Base-by-base conservation (phyloP, 1,140 invertebrate genomes). In the Marisa cornuarietis region DNA sequence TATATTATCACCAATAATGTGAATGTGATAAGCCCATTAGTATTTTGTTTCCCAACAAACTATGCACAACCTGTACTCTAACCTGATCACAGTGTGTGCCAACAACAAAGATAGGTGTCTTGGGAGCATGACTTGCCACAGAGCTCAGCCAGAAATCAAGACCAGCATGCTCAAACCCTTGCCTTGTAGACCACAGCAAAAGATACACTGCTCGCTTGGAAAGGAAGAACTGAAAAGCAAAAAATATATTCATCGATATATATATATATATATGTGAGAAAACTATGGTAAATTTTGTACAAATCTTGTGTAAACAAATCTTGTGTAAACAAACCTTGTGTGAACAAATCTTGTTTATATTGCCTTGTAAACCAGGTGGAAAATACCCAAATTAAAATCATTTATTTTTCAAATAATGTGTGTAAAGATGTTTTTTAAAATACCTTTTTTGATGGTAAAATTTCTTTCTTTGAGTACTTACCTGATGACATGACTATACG, bases 1-100 rank as follows among this genome's bases (percentile, higher is more conserved):
- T 42, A 68, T 16, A 0, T 68, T 2, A 72, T 22, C 14, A n/a
- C 31, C 4, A 31, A 72, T 6, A 51, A 51, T 72, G 49, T 16
- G 11, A 42, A 31, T 71, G 31, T 71, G 18, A 42, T 42, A 42
- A 42, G 6, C 31, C 62, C 54, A 31, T 26, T 76, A 52, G 71
- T 5, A 51, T 5, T 22, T 49, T 20, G 51, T 73, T 26, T n/a
- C 52, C 22, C 71, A 18, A 20, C 8, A 58, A 58, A 58, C 4
- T 65, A n/a, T 42, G 49, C 18, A 24, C 49, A 69, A 69, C n/a
- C 66, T 20, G 26, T 18, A 16, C n/a, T 20, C 75, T 75, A 75
- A 90, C 90, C 87, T 90, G 82, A 82, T 90, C 90, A 83, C 84
- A 85, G 80, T 90, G 89, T 9, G 90, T 90, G 65, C 89, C 90